Evolutionary conservation across 2,888 invertebrate genomes (phyloP), one percentile per base, ranked within the genome.

Genomic region (Cryptocheilus praepositus): DNA sequence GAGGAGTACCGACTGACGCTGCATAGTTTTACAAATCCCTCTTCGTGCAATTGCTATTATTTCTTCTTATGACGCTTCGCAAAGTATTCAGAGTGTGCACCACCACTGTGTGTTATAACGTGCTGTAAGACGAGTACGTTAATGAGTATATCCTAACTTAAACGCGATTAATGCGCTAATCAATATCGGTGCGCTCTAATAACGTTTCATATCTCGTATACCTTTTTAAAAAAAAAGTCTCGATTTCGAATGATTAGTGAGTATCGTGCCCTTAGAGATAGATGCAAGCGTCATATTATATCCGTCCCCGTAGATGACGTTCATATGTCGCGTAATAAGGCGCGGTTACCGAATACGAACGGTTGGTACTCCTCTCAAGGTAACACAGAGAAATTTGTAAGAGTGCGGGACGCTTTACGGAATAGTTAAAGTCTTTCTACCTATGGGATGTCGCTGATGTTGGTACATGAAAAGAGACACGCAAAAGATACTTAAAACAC

Each of bases 221-320:
- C 54, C 44, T 49, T 59, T 57, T 53, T 45, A 11, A 63, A 60
- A 25, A 11, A 63, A 60, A 25, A 16, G 63, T 59, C 51, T 54
- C 59, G 43, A 66, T 55, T 62, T 70, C 59, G 46, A 54, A 45
- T 59, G 44, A 64, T 56, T 54, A 18, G 60, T 61, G 54, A 58
- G 74, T 74, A 74, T 68, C 72, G 74, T 68, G 71, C 77, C 78
- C 75, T 71, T 76, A 64, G 70, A 68, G 69, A 76, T 73, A 79
- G 76, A 80, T 81, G 77, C 66, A 80, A 82, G 85, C 81, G 83
- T 86, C 84, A 84, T 83, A 83, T 85, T 85, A 83, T 85, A 88
- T 88, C 88, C 88, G 88, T 88, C 88, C 88, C 86, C 84, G 78
- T 87, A 87, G 85, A 85, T 63, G 70, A 70, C 69, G 67, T 86